Evolutionary conservation across 2,797 vertebrate genomes (phyloP).

Genomic region (Tinamus major): DNA sequence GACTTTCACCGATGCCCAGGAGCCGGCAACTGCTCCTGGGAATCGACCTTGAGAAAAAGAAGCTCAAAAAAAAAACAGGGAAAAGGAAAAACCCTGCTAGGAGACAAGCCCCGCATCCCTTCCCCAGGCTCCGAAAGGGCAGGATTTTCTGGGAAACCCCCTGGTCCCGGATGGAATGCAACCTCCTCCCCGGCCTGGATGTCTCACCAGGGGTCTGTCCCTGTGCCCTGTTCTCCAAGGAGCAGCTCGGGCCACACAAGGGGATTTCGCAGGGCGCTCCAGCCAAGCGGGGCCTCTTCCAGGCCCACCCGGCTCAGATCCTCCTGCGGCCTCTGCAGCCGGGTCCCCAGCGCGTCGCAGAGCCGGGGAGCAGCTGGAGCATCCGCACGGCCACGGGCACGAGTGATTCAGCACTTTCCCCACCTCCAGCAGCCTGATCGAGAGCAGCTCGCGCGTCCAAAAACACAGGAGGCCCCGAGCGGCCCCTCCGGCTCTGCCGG

Average conservation of each 20-base stretch:
- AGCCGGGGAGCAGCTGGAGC: neutral
- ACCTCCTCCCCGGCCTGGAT: neutral
- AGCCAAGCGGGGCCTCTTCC: neutral
- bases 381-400: constrained; percentile 3
- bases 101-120: neutral
- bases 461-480: neutral
- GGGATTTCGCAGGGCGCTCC: accelerated
- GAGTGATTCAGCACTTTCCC: constrained; percentile 82
- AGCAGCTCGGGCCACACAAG: neutral
- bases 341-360: neutral
- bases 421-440: constrained; percentile 40
- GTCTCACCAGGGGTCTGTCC: accelerated
- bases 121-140: neutral
- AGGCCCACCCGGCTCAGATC: neutral
- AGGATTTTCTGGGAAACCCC: neutral
- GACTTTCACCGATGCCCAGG: neutral
- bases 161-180: neutral
- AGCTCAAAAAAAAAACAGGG: neutral
- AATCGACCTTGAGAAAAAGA: constrained; percentile 48
- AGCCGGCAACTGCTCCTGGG: neutral
- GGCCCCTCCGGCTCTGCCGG: neutral
- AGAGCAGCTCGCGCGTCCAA: neutral
- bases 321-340: neutral
- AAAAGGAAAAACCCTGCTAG: accelerated
- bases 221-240: neutral